Base-by-base conservation (phyloP, 2,113 vertebrate species). In the Anoura caudifer region DNA sequence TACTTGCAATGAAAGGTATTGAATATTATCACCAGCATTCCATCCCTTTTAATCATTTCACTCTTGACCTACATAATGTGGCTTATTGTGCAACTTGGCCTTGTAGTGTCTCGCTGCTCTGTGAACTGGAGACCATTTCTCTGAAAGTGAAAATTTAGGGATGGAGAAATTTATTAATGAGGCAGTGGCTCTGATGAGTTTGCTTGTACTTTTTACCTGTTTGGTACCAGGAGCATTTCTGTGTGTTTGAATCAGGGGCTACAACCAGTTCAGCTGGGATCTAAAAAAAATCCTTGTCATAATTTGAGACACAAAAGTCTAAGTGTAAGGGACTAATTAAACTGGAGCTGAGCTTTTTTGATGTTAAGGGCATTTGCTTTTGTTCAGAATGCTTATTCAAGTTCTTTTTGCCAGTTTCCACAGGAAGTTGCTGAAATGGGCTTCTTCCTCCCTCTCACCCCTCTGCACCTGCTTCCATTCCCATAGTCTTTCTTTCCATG, bases 1-100 rank as follows among this genome's bases (percentile, higher is more conserved):
- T 97, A 98, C 97, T 70, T 76, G 90, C 97, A 97, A 9, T 36
- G 77, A 94, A 97, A 95, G 90, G 72, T 97, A 89, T 83, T 98
- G 97, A 98, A 98, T 98, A 97, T 99, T 99, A 99, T 98, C 98
- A 91, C 91, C 95, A 87, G 96, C 97, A 96, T 97, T 98, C 98
- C 98, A 98, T 98, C 98, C 98, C 98, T 98, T 97, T 98, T 97
- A 97, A 97, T 98, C 97, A 94, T 91, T 96, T 95, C 97, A 96
- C 97, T 98, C 97, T 98, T 98, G 95, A 98, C 98, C 97, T 96
- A 98, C 97, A 98, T 97, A 97, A 91, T 96, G 93, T 92, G 91
- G 67, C 94, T 94, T 95, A 86, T 95, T 97, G 82, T 97, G 72
- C 90, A 94, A 94, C 84, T 96, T 95, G 97, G 90, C 77, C 95